Percentiles rank a stretch among this genome's conserved stretches.
Conservation (phyloP, 2,888 invertebrate genomes). For the Erannis defoliaria region DNA sequence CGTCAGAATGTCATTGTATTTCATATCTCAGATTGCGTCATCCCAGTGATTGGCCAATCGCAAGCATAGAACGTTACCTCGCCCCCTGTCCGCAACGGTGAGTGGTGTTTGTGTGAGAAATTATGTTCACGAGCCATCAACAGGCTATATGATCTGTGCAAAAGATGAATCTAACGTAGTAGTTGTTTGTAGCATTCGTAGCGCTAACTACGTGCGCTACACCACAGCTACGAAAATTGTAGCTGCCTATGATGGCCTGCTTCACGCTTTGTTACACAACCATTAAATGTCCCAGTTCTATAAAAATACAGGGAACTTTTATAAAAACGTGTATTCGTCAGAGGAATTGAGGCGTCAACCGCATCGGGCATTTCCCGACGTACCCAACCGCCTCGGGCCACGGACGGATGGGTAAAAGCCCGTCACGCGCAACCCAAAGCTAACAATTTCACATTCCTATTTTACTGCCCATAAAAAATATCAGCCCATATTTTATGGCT, state of each 20-base stretch:
- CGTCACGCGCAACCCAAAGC: constrained; percentile 48
- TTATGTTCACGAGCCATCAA: too few species aligned
- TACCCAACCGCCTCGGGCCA: constrained; percentile 23
- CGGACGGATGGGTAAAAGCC: constrained; percentile 29
- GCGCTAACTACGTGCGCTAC: not conserved
- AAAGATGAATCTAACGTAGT: not conserved
- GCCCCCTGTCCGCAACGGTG: too few species aligned
- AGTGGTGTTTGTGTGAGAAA: too few species aligned
- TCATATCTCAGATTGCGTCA: too few species aligned
- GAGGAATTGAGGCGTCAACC: constrained; percentile 36
- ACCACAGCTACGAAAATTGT: constrained; percentile 6
- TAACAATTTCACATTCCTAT: constrained; percentile 64
- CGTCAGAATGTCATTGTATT: too few species aligned
- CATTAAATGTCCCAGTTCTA: constrained; percentile 18
- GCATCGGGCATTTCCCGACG: constrained; percentile 23
- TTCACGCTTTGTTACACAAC: constrained; percentile 19
- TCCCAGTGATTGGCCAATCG: too few species aligned
- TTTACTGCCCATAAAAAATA: constrained; percentile 74
- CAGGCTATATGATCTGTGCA: too few species aligned
- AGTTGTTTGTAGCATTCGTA: constrained; percentile 7
- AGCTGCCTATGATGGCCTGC: not conserved
- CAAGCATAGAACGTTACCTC: too few species aligned
- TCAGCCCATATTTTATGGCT: constrained; percentile 65
- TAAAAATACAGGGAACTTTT: constrained; percentile 21
- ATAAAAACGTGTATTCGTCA: constrained; percentile 34